Base-by-base conservation (phyloP, 2,888 invertebrate genomes). In the Chymomyza caudatula region DNA sequence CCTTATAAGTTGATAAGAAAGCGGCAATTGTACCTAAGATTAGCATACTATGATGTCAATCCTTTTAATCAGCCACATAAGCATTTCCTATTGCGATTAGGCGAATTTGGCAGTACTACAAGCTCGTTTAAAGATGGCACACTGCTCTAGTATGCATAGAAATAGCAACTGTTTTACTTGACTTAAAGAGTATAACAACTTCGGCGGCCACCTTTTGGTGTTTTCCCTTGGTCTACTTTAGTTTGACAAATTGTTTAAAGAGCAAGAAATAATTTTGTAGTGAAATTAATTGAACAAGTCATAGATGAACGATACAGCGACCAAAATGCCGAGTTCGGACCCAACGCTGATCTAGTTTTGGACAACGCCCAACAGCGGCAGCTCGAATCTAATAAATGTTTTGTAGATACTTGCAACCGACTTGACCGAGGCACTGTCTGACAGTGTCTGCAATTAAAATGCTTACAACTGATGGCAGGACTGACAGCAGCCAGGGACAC, bases 171-270 rank as follows among this genome's bases (percentile, higher is more conserved):
- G 8, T 29, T 8, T 8, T 29, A 1, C 29, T 4, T n/a, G n/a
- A 2, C 29, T 29, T 8, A 37, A 37, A 37, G 29, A 13, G 29
- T 37, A 37, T 37, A 8, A 1, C 29, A 11, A 11, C 8, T 37
- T 37, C 29, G 29, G 11, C 29, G 0, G 3, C 2, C 4, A 37
- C 2, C 29, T 11, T 51, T 51, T n/a, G 57, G 55, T 42, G 37
- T 56, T 44, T 53, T 54, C 53, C 56, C 56, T 55, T 58, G 23
- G 67, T 49, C 61, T 11, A 37, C 8, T 37, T 37, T 37, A 51
- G 60, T 74, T 85, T 85, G 78, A 87, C 83, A 86, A 86, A 86
- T 86, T 85, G 80, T 74, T 60, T 56, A 63, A 44, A 78, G 60
- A 74, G 59, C 56, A 52, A 59, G 58, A 66, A 63, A 63, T 60